Evolutionary conservation across 2,797 vertebrate genomes (phyloP), one percentile per base, ranked within the genome.

Genomic region (Tragopan temminckii): DNA sequence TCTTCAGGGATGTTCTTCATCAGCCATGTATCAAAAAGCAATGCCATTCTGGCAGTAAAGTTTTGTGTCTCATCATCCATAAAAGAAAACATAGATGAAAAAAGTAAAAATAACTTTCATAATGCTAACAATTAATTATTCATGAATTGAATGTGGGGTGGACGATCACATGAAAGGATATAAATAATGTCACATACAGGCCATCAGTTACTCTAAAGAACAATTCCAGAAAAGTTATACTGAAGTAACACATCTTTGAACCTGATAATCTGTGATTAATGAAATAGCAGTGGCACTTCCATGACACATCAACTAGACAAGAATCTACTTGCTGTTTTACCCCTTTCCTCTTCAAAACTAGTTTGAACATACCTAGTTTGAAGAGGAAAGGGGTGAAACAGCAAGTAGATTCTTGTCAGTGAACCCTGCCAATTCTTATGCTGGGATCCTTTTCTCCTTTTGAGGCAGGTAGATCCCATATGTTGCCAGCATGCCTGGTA

Each of bases 101-200:
- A 50, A 31, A 76, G 4, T 53, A 69, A 89, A 25, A 92, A 82
- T 50, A 1, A 66, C 50, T 92, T 92, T 88, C 57, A 52, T 89
- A 76, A 52, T 78, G 43, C 38, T 93, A 55, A 36, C 45, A 88
- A 91, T 94, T 89, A 95, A 91, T 72, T 75, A 85, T 80, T 5
- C 58, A 71, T 90, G 31, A 80, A 64, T 66, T 23, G 59, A 83
- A 67, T 87, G 35, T 75, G 18, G 16, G 58, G 40, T 94, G 40
- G 15, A 94, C 11, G 53, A 85, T 69, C 69, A 80, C 72, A 78
- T 80, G 46, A 83, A 23, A 93, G 25, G 20, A n/a, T 29, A 52
- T 29, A 16, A 29, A 17, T 50, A 50, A 14, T 52, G 50, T 52
- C 27, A 52, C 27, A 29, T 29, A 52, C 27, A 16, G 25, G 25